Evolutionary conservation across 2,888 invertebrate species (phyloP).

Genomic region (Trichopria drosophilae): DNA sequence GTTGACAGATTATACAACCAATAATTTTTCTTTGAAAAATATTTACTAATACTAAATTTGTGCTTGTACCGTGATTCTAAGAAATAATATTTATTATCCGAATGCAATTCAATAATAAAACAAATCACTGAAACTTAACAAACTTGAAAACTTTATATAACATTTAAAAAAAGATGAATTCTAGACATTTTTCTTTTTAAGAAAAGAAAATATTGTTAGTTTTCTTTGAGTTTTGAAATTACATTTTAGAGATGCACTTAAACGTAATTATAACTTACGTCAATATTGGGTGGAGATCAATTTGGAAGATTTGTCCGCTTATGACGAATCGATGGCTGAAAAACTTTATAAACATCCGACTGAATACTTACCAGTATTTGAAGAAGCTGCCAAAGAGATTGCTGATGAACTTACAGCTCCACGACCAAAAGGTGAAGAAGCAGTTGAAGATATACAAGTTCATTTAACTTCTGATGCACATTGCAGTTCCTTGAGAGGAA

Average conservation of each 20-base stretch:
- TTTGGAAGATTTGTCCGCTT: conserved; percentile 91
- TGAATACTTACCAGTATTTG: conserved; percentile 90
- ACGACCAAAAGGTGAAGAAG: conserved; percentile 85
- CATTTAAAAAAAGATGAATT: too few relatives aligned
- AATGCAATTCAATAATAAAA: too few relatives aligned
- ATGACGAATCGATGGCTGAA: conserved; percentile 89
- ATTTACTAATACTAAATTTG: too few relatives aligned
- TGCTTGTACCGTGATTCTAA: too few relatives aligned
- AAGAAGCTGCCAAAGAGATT: conserved; percentile 94
- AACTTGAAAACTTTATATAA: too few relatives aligned
- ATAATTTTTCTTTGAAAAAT: too few relatives aligned
- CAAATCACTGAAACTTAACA: too few relatives aligned
- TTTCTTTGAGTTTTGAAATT: conserved; percentile 21
- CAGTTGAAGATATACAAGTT: conserved; percentile 90
- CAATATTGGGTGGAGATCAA: conserved; percentile 90
- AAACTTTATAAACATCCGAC: conserved; percentile 89
- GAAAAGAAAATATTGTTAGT: too few relatives aligned
- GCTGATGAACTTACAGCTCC: conserved; percentile 96
- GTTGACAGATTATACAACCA: too few relatives aligned
- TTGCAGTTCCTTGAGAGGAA: conserved; percentile 77
- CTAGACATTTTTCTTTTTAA: too few relatives aligned
- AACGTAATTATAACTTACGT: conserved; percentile 87
- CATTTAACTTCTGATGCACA: conserved; percentile 82
- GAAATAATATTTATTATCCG: too few relatives aligned
- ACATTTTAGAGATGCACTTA: conserved; percentile 85